Evolutionary conservation across 2,888 invertebrate species (phyloP), one percentile per base, ranked within the genome.

Genomic region (Ischnura elegans): DNA sequence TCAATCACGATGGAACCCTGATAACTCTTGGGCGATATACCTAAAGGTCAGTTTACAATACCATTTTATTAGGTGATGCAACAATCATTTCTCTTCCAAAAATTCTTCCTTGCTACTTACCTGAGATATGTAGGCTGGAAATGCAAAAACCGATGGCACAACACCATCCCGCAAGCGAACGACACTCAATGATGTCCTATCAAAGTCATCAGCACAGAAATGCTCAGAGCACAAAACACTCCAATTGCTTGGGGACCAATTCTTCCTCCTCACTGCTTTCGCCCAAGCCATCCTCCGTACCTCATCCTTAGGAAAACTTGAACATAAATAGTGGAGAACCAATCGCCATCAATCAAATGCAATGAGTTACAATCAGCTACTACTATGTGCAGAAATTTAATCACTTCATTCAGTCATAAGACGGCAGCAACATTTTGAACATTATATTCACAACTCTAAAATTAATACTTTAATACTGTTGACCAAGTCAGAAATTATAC

Each of bases 251-350:
- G 47, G 47, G 47, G 47, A 47, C 47, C 55, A 55, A 55, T 55
- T 21, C 47, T 47, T 47, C 47, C 47, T 47, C 47, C 55, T 55
- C 55, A 55, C 55, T 55, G 55, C 47, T 47, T 47, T 47, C 13
- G 13, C 21, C 55, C 55, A 55, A 55, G 55, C 55, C 55, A 3
- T 21, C 55, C 21, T 55, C 55, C 16, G 19, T 21, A 16, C 55
- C 55, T 55, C 55, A 55, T 55, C 55, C 55, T 55, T 55, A 55
- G 55, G 55, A 55, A 55, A 55, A 55, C 55, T 55, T 55, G 55
- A 55, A 55, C 13, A 55, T 55, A 55, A 55, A 55, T 21, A 16
- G 55, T 10, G 21, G 55, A 55, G 16, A 19, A 55, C 55, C 55
- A 55, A 55, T 19, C 21, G 13, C 21, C 55, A 19, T 21, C 55